Conservation (phyloP, 2,888 invertebrate species). For the Dynastes grantii region DNA sequence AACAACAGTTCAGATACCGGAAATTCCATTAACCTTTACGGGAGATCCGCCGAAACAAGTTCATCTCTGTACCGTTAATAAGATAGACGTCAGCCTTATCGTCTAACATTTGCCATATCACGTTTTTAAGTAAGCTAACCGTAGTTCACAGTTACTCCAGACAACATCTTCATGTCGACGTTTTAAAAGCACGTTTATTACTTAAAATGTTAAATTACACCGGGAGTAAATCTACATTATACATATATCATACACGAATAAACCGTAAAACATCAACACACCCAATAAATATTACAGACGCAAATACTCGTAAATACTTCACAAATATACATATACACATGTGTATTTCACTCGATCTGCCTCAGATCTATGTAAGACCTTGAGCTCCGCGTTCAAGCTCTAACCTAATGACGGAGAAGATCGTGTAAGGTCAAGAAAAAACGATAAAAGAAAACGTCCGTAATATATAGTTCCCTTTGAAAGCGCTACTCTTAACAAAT, state of each 20-base stretch:
- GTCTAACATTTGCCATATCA: slow-evolving; percentile 33
- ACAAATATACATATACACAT: background rate
- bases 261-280: too few relatives aligned
- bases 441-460: slow-evolving; percentile 8
- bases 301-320: slow-evolving; percentile 1
- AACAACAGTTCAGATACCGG: slow-evolving; percentile 1
- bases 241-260: too few relatives aligned
- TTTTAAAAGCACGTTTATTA: background rate
- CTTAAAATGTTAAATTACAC: background rate
- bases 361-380: slow-evolving; percentile 2
- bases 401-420: background rate
- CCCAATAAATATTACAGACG: too few relatives aligned
- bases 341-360: background rate
- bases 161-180: background rate
- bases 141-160: background rate
- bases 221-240: too few relatives aligned
- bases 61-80: slow-evolving; percentile 24
- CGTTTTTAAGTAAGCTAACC: slow-evolving; percentile 10
- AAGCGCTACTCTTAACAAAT: slow-evolving; percentile 3
- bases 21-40: slow-evolving; percentile 33
- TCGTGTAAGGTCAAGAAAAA: slow-evolving; percentile 16
- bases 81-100: slow-evolving; percentile 5
- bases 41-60: slow-evolving; percentile 11
- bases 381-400: background rate
- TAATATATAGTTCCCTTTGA: background rate